Evolutionary conservation across 2,888 invertebrate genomes (phyloP), one percentile per base, ranked within the genome.

Genomic region (Microctonus hyperodae): DNA sequence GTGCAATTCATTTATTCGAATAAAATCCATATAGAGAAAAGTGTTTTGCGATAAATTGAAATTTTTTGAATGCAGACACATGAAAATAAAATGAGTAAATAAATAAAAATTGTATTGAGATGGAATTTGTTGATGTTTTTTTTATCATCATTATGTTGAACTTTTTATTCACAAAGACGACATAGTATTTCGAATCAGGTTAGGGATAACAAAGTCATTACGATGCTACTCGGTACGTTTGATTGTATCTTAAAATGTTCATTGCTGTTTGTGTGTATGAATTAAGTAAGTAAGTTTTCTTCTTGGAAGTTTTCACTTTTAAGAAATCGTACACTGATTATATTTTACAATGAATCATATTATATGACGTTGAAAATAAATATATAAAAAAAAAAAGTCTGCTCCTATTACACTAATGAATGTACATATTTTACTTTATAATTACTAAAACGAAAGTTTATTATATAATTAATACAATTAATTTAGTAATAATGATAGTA

Each of bases 381-480:
- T n/a, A n/a, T n/a, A n/a, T n/a, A n/a, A n/a, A n/a, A n/a, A n/a
- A n/a, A n/a, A n/a, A n/a, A 16, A 44, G 1, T 44, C 20, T 33
- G 20, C 22, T 13, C 31, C 20, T 16, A 1, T 33, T 33, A 10
- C 11, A 33, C 16, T 22, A 35, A 22, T 35, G n/a, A 55, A 20
- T 55, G 33, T 16, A 16, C 16, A 56, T 56, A 56, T 58, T 16
- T 58, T 2, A 20, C 9, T 58, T n/a, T 37, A n/a, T 23, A 70
- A 67, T 67, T 48, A 64, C 66, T 44, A 51, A 70, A 72, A 70
- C 69, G 72, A 74, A 70, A 73, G 69, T 69, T 63, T 64, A 61
- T 75, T 74, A 74, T 70, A 68, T 70, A 74, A 75, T 70, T 68
- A 69, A 56, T 60, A 48, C 31, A 64, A 66, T 60, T 16, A 63